These are phyloP conservation scores for Bathybates hornii DNA, from an alignment of 2,113 vertebrate genomes.

Conservation along the genomic window DNA sequence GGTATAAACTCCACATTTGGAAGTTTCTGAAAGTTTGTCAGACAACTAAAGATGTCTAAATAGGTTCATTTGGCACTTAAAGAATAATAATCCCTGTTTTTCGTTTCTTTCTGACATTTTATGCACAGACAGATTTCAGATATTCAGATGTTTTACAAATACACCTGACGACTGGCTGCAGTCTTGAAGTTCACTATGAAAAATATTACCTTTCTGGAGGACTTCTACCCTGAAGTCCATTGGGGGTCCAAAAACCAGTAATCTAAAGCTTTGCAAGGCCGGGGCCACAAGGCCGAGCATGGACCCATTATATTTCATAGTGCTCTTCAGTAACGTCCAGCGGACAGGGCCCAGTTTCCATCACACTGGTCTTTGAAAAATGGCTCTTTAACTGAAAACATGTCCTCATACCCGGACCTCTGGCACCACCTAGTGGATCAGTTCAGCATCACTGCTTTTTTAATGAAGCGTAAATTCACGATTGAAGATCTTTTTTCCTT, in stretches of 20 bases:
- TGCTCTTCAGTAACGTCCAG: not conserved
- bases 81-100: not conserved
- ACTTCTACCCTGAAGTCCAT: not conserved
- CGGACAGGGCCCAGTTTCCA: not conserved
- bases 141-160: not conserved
- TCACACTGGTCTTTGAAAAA: not conserved
- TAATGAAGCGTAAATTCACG: not conserved
- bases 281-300: not conserved
- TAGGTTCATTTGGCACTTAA: not conserved
- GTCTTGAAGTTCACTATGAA: not conserved
- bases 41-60: not conserved
- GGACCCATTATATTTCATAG: not conserved
- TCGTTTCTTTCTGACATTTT: accelerated
- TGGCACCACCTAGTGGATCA: slow-evolving; percentile 55
- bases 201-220: not conserved
- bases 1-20: not conserved
- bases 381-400: not conserved
- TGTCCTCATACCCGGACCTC: not conserved
- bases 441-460: not conserved
- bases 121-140: not conserved
- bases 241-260: not conserved
- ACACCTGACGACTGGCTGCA: not conserved
- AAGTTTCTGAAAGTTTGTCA: not conserved
- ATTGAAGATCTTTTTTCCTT: not conserved
- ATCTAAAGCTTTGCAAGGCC: not conserved